A percentile compares a stretch with the other conserved stretches of the same genome.
Conservation (phyloP, 2,113 vertebrate genomes). For the Picathartes gymnocephalus region DNA sequence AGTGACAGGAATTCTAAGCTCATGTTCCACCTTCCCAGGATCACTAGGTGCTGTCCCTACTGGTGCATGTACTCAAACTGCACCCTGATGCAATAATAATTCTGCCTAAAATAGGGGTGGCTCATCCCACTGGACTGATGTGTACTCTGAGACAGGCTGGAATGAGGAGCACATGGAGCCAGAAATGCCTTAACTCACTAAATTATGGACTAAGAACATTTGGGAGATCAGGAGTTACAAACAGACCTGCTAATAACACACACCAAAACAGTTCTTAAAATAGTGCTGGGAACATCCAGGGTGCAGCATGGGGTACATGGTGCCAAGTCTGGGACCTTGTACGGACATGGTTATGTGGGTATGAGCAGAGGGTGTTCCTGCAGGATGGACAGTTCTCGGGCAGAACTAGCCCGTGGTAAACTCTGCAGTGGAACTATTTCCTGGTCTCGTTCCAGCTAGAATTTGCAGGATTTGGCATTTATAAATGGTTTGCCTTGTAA, state of each 20-base stretch:
- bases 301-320: neutral
- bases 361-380: neutral
- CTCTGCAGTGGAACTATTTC: neutral
- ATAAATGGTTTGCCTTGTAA: constrained; percentile 36
- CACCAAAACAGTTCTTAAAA: constrained; percentile 4
- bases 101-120: neutral
- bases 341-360: neutral
- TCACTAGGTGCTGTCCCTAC: neutral
- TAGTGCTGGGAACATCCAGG: neutral
- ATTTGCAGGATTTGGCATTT: constrained; percentile 38
- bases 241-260: neutral
- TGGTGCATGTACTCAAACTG: neutral
- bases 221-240: neutral
- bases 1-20: neutral
- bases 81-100: neutral
- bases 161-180: neutral
- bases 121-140: neutral
- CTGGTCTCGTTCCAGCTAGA: constrained; percentile 26
- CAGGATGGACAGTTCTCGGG: neutral
- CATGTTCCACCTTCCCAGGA: neutral
- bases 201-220: neutral
- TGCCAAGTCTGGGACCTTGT: neutral
- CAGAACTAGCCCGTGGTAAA: neutral
- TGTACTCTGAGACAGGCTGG: neutral
- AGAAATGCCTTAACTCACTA: neutral